A percentile compares a stretch with the other conserved stretches of the same genome.
Evolutionary conservation across 2,113 vertebrate species (phyloP).

Genomic region (Chamaetylas fuelleborni): DNA sequence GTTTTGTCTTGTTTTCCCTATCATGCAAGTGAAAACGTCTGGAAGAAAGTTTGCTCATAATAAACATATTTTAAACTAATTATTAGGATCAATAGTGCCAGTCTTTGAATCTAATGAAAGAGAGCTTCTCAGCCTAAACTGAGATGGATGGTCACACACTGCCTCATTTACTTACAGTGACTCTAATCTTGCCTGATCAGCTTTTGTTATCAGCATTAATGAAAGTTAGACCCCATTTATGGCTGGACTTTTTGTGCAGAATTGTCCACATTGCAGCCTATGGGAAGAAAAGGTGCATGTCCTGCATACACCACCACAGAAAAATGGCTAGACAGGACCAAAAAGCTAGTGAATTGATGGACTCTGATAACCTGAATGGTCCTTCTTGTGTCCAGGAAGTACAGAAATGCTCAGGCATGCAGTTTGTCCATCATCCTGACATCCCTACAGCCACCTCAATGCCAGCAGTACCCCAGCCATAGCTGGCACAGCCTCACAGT

Average conservation of each 20-base stretch:
- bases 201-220: not conserved
- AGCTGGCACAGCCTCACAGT: not conserved
- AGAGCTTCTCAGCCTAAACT: not conserved
- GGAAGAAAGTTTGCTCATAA: not conserved
- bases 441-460: not conserved
- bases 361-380: not conserved
- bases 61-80: not conserved
- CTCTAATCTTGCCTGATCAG: not conserved
- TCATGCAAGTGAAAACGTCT: not conserved
- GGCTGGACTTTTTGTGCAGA: not conserved
- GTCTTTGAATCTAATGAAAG: not conserved
- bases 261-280: not conserved
- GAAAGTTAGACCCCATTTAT: not conserved
- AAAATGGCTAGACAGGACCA: not conserved
- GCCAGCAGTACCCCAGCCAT: not conserved
- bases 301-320: not conserved
- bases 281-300: not conserved
- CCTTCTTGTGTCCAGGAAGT: not conserved
- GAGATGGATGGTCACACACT: not conserved
- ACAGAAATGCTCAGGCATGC: not conserved
- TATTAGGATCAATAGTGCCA: not conserved
- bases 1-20: not conserved
- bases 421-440: not conserved
- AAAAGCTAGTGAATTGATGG: not conserved
- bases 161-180: not conserved